phyloP scores from a whole-genome alignment of 2,888 invertebrate genomes.

The Gryllus longicercus region DNA sequence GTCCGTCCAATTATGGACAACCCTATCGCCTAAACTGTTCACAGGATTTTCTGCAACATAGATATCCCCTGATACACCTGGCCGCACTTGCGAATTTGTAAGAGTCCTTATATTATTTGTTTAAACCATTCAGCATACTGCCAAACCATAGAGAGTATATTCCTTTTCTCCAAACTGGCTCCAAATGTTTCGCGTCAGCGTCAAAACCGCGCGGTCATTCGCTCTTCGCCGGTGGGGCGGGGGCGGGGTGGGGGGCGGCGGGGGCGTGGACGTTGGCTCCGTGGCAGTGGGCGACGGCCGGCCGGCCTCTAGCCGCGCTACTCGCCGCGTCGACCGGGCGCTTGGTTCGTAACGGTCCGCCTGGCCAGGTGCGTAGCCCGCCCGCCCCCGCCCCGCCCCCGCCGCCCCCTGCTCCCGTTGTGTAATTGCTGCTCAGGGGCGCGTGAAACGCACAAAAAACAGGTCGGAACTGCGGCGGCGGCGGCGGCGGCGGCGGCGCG shows the following conservation, averaged over 20 bases:
- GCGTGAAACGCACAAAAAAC: neutral
- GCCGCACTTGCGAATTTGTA: too few species aligned
- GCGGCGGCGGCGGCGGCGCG: too few species aligned
- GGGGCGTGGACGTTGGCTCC: neutral
- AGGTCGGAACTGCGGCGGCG: neutral
- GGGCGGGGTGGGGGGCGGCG: neutral
- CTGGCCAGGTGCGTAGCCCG: neutral
- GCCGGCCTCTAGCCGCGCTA: neutral
- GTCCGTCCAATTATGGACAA: too few species aligned
- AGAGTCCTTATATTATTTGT: too few species aligned
- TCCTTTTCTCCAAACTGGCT: too few species aligned
- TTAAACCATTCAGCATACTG: too few species aligned
- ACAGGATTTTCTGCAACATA: too few species aligned
- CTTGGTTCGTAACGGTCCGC: neutral
- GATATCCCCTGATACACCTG: too few species aligned
- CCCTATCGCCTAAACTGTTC: too few species aligned
- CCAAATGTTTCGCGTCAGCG: too few species aligned
- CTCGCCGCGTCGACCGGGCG: neutral
- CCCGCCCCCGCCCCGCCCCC: neutral
- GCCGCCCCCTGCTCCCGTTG: conserved; percentile 3
- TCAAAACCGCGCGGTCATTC: neutral
- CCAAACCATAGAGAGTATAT: too few species aligned
- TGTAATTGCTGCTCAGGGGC: neutral
- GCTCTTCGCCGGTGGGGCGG: neutral
- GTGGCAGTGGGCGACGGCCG: neutral